phyloP scores from a whole-genome alignment of 2,888 invertebrate genomes.

The Drosophila gaucha region DNA sequence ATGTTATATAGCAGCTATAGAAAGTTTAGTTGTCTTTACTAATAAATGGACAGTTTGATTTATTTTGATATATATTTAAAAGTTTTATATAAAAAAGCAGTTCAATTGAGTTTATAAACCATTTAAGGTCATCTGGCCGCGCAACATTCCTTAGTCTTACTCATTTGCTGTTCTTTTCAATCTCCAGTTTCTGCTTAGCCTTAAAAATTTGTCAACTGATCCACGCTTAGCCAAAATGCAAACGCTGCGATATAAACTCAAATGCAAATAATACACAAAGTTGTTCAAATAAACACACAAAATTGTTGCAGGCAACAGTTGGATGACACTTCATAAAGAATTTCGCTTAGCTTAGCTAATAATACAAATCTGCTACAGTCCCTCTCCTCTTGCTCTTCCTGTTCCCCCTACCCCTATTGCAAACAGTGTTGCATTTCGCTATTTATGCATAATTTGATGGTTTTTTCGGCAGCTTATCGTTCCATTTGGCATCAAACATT shows the following conservation, averaged over 20 bases:
- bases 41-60: too few relatives aligned
- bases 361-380: neutral
- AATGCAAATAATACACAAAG: conserved; percentile 30
- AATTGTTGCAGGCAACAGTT: conserved; percentile 12
- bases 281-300: conserved; percentile 29
- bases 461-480: conserved; percentile 31
- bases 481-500: conserved; percentile 45
- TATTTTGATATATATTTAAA: neutral
- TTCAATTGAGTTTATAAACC: neutral
- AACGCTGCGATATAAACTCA: conserved; percentile 14
- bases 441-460: conserved; percentile 36
- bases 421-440: conserved; percentile 33
- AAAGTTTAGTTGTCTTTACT: too few relatives aligned
- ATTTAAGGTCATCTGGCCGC: neutral
- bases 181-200: conserved; percentile 41
- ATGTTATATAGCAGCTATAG: too few relatives aligned
- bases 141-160: neutral
- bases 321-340: conserved; percentile 18
- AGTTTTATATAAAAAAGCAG: neutral
- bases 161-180: conserved; percentile 1
- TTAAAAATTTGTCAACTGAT: conserved; percentile 30
- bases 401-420: neutral
- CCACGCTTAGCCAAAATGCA: conserved; percentile 14
- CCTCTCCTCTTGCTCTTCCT: rapidly evolving
- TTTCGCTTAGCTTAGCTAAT: conserved; percentile 28